A percentile compares a stretch with the other conserved stretches of the same genome.
These are phyloP conservation scores for Acropternis orthonyx DNA, from an alignment of 2,797 vertebrate genomes.

Conservation along the genomic window DNA sequence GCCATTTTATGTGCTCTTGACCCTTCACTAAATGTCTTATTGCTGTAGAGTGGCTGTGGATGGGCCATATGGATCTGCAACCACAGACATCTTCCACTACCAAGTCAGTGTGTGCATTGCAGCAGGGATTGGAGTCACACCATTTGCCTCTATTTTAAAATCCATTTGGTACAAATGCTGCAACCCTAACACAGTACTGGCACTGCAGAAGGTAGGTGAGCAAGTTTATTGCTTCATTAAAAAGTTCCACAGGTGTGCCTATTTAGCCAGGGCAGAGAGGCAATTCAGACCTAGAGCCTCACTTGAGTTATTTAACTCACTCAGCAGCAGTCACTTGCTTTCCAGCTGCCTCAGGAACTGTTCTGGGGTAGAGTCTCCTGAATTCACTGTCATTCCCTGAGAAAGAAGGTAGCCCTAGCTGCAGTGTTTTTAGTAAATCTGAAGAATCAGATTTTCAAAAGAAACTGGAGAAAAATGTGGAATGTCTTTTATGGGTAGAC, in stretches of 20 bases:
- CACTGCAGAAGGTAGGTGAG: conserved; percentile 76
- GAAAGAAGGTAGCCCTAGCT: background rate
- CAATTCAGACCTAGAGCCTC: background rate
- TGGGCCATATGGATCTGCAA: conserved; percentile 77
- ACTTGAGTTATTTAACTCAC: background rate
- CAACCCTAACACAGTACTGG: conserved; percentile 32
- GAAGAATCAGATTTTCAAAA: background rate
- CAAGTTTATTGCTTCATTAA: background rate
- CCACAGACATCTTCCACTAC: conserved; percentile 76
- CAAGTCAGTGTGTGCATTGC: conserved; percentile 78
- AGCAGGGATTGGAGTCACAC: conserved; percentile 80
- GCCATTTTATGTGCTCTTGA: background rate
- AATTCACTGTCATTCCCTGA: background rate
- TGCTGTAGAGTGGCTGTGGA: conserved; percentile 77
- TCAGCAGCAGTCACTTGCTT: background rate
- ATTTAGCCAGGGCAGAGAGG: background rate
- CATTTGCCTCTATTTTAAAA: conserved; percentile 82
- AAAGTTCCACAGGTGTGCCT: conserved; percentile 22
- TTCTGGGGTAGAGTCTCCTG: background rate
- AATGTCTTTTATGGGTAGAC: background rate
- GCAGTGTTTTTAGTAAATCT: background rate
- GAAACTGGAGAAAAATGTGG: background rate
- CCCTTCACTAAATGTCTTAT: background rate
- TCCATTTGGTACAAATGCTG: conserved; percentile 77
- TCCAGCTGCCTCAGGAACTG: background rate